These are phyloP conservation scores for Leptinotarsa peninsularis DNA, from an alignment of 2,888 invertebrate species.

Conservation along the genomic window DNA sequence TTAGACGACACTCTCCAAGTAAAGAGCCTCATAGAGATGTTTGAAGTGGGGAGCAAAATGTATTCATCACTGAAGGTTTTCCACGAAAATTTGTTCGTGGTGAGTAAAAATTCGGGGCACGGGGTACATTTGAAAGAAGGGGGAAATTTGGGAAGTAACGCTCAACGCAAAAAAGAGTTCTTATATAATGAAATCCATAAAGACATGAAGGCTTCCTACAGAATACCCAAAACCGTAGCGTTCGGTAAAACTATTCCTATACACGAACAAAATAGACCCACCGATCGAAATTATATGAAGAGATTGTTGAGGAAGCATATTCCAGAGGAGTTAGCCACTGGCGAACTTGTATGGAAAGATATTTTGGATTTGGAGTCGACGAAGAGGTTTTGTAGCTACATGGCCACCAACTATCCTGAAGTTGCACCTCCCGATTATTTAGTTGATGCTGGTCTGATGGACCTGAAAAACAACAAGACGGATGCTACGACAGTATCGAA, in stretches of 20 bases:
- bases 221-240: not conserved
- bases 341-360: slow-evolving; percentile 7
- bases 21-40: slow-evolving; percentile 17
- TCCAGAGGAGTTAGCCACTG: not conserved
- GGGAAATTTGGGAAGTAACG: too few relatives aligned
- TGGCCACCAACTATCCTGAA: slow-evolving; percentile 2
- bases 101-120: not conserved
- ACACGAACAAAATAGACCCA: not conserved
- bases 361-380: slow-evolving; percentile 14
- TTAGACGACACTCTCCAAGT: not conserved
- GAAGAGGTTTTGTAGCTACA: not conserved
- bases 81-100: not conserved
- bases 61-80: slow-evolving; percentile 4
- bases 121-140: not conserved
- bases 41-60: not conserved
- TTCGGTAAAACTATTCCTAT: slow-evolving; percentile 11
- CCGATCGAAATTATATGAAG: not conserved
- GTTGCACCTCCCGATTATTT: slow-evolving; percentile 9
- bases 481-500: too few relatives aligned
- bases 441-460: not conserved
- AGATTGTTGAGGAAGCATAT: slow-evolving; percentile 3
- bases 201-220: slow-evolving; percentile 9
- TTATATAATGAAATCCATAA: not conserved
- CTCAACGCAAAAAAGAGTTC: not conserved
- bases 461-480: not conserved